phyloP scores from a whole-genome alignment of 2,888 invertebrate species.

The Caenorhabditis japonica region DNA sequence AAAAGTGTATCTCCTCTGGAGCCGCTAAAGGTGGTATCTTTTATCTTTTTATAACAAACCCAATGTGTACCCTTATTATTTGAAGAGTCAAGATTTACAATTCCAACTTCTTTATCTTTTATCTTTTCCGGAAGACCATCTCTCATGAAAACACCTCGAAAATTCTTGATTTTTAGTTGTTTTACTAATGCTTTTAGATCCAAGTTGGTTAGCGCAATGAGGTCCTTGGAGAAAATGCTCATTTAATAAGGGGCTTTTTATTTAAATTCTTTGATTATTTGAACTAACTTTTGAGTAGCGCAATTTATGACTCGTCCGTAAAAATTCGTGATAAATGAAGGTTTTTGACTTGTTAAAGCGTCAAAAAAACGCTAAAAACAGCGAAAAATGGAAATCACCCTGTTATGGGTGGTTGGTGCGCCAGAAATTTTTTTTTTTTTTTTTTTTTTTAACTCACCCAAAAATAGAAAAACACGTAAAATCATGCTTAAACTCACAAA shows the following conservation, averaged over 20 bases:
- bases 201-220: conserved; percentile 26
- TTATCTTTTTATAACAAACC: conserved; percentile 32
- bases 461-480: conserved; percentile 10
- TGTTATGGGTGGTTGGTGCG: conserved; percentile 16
- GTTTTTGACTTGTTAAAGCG: conserved; percentile 10
- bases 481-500: conserved; percentile 17
- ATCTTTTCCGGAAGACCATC: conserved; percentile 20
- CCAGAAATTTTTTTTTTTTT: not conserved
- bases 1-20: too few relatives aligned
- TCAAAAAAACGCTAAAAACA: conserved; percentile 7
- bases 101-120: conserved; percentile 33
- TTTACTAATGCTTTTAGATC: conserved; percentile 9
- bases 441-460: too few relatives aligned
- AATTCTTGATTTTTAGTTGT: conserved; percentile 20
- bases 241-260: conserved; percentile 2
- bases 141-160: conserved; percentile 32
- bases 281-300: too few relatives aligned
- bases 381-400: conserved; percentile 14
- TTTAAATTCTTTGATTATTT: conserved; percentile 5
- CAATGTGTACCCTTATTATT: conserved; percentile 34
- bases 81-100: conserved; percentile 26
- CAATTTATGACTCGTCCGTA: conserved; percentile 15
- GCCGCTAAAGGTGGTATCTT: too few relatives aligned
- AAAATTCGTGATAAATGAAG: conserved; percentile 2
- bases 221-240: conserved; percentile 7